Evolutionary conservation across 2,797 vertebrate genomes (phyloP).

Genomic region (Thamnophis elegans): DNA sequence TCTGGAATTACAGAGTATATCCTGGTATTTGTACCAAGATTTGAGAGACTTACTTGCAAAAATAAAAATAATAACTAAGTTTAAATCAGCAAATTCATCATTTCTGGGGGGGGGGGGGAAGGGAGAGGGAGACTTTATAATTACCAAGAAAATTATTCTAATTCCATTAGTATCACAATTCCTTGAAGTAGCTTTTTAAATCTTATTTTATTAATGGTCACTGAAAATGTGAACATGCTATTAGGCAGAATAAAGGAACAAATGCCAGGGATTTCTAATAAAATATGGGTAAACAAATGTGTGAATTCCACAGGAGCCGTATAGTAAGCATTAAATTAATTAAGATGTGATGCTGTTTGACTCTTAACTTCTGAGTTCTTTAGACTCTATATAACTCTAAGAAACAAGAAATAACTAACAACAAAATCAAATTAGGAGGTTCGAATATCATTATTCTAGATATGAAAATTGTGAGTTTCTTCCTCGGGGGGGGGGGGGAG

Average conservation of each 20-base stretch:
- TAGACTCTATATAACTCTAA: neutral
- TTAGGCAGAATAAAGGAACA: neutral
- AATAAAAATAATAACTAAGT: neutral
- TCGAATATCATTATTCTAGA: neutral
- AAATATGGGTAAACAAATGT: neutral
- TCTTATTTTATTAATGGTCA: neutral
- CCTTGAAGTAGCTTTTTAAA: neutral
- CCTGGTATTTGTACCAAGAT: neutral
- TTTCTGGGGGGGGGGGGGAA: too few species aligned
- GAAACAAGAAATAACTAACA: neutral
- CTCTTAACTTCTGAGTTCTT: neutral
- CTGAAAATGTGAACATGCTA: neutral
- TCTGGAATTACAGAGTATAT: neutral
- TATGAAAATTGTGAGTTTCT: slow-evolving; percentile 5
- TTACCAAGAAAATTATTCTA: neutral
- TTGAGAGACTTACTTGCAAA: neutral
- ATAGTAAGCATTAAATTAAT: neutral
- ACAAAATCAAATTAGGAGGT: neutral
- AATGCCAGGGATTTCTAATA: neutral
- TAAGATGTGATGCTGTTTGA: neutral
- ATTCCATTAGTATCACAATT: neutral
- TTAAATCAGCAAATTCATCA: neutral
- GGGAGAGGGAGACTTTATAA: neutral
- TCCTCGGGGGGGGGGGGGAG: neutral
- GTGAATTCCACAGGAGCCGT: neutral